These are phyloP conservation scores for Alectura lathami DNA, from an alignment of 2,113 vertebrate species.

Conservation along the genomic window DNA sequence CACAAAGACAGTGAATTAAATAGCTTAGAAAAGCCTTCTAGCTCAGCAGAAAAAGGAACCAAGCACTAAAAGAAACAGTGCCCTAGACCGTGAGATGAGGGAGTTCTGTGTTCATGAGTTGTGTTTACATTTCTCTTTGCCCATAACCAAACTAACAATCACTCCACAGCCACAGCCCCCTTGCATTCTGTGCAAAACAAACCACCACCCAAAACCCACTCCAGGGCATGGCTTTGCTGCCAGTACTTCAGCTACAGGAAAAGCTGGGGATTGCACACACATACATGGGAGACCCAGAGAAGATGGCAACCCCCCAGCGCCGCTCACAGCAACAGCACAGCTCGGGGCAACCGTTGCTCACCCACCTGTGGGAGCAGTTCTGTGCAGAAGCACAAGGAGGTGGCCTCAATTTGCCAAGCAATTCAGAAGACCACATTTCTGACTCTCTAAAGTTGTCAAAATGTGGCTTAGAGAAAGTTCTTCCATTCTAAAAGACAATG, in stretches of 20 bases:
- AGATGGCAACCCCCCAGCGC: no score
- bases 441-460: background rate
- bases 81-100: background rate
- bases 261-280: background rate
- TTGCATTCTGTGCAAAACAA: background rate
- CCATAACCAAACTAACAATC: background rate
- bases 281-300: no score
- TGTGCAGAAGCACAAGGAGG: background rate
- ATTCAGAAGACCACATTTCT: background rate
- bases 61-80: background rate
- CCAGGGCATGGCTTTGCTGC: background rate
- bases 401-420: background rate
- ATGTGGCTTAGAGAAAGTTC: background rate
- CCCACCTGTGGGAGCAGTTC: rapidly evolving
- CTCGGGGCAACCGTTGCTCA: background rate
- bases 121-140: background rate
- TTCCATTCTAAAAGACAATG: background rate
- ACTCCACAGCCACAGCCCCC: background rate
- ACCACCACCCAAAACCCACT: background rate
- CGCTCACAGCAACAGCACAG: background rate
- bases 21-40: background rate
- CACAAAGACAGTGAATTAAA: background rate
- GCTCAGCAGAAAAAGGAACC: background rate
- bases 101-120: background rate
- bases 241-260: background rate